Base-by-base conservation (phyloP, 2,888 invertebrate species). In the Torymus tubicola region DNA sequence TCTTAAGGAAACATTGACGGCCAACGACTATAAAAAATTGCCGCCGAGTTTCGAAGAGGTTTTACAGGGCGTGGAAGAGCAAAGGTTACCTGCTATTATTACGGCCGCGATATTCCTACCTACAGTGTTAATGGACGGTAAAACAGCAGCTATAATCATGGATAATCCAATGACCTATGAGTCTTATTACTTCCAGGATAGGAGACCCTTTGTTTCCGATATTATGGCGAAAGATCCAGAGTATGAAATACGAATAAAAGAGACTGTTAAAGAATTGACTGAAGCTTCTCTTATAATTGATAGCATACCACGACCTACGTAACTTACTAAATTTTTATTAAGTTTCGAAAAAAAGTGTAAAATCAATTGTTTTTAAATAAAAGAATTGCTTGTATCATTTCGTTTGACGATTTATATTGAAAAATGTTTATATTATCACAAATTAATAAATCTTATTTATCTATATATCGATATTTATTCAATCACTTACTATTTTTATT, bases 21-120 rank as follows among this genome's bases (percentile, higher is more conserved):
- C 83, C 87, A 70, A 94, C 95, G 69, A 90, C 95, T 61, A 65
- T 11, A 14, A 81, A 0, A 76, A 81, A 10, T 24, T 91, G 68
- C 93, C 42, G 94, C 89, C 89, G 0, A n/a, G 85, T 0, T 88
- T 87, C 86, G 83, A 83, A 0, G 88, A 90, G 24, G 52, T 90
- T 10, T 12, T 86, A 3, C 74, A 85, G 16, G 87, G 88, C 2
- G 82, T 86, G 12, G 87, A 90, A 64, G 90, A 89, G 60, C 89
- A 90, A 69, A 88, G 85, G 42, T 81, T 89, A 0, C 86, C 82
- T 1, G 88, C 88, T 3, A 16, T 87, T 16, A 84, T 89, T 12
- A 86, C 87, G 0, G 88, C 90, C 0, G 78, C 82, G 2, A 60
- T 88, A 14, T 89, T 85, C 72, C 87, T 86, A 64, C 90, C 88